Conservation (phyloP, 2,113 vertebrate species). For the Phalacrocorax brasilianus region DNA sequence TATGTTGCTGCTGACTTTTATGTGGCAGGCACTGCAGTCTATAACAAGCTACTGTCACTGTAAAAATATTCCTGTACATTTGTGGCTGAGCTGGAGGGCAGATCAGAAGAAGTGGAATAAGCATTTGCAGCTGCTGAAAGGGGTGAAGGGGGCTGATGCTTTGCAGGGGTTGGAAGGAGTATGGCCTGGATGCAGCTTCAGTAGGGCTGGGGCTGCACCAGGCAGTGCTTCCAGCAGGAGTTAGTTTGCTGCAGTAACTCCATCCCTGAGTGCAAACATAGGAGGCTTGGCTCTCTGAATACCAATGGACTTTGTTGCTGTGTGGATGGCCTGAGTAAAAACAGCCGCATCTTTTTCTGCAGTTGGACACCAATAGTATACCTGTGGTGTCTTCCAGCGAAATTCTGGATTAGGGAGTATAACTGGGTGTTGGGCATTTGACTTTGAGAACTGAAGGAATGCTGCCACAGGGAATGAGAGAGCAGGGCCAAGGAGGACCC, state of each 20-base stretch:
- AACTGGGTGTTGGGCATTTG: background rate
- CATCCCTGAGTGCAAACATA: background rate
- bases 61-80: background rate
- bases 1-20: slow-evolving; percentile 7
- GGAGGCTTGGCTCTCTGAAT: background rate
- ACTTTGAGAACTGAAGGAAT: background rate
- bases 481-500: background rate
- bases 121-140: background rate
- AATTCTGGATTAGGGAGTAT: background rate
- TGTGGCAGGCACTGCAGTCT: slow-evolving; percentile 6
- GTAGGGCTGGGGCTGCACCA: background rate
- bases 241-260: background rate
- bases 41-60: background rate
- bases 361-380: background rate
- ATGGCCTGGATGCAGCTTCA: background rate
- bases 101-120: background rate
- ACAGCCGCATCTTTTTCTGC: background rate
- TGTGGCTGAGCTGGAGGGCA: background rate
- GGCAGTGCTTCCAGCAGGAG: background rate
- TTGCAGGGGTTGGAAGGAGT: background rate
- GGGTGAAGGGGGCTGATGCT: background rate
- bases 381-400: background rate
- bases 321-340: background rate
- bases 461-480: background rate
- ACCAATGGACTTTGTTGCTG: background rate